Evolutionary conservation across 2,113 vertebrate genomes (phyloP).

Genomic region (Catharus minimus): DNA sequence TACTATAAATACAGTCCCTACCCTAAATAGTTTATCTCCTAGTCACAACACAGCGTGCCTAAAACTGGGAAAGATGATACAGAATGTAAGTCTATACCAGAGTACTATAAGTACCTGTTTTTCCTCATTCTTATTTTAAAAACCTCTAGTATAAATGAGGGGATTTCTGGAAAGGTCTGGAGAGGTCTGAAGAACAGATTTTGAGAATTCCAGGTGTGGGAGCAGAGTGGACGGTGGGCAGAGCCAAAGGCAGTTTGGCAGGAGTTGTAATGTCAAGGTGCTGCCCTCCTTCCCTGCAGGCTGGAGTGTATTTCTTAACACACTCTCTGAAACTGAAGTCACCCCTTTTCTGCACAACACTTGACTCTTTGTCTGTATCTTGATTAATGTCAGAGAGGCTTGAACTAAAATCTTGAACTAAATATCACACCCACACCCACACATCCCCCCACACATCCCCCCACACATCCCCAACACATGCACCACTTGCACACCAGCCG

Average conservation of each 20-base stretch:
- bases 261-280: accelerated
- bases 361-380: not conserved
- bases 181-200: not conserved
- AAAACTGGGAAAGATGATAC: not conserved
- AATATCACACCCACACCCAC: no score
- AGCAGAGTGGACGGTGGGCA: not conserved
- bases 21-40: not conserved
- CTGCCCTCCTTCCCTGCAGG: not conserved
- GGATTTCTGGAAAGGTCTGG: not conserved
- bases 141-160: not conserved
- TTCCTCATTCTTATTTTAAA: not conserved
- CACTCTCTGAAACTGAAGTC: not conserved
- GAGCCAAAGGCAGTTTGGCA: not conserved
- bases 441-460: not conserved
- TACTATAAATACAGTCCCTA: not conserved
- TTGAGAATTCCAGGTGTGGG: not conserved
- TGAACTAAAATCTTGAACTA: not conserved
- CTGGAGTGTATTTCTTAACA: not conserved
- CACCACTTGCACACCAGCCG: not conserved
- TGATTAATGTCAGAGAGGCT: not conserved
- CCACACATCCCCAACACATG: not conserved
- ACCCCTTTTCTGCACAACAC: not conserved
- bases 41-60: not conserved
- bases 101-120: not conserved
- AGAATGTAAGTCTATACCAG: not conserved